These are phyloP conservation scores for human DNA, from an alignment of 2,113 vertebrate genomes.

Conservation along the genomic window GRCh38 chr9:133549501-133550000, in stretches of 20 bases:
- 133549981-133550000: not conserved
- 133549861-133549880: not conserved
- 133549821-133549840: not conserved
- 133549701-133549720: accelerated
- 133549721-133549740: accelerated
- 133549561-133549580: not conserved
- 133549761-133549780: not conserved
- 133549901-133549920: not conserved
- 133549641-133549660: not conserved
- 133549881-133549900: too few species aligned
- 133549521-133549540: not conserved
- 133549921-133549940: too few species aligned
- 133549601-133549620: not conserved
- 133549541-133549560: too few species aligned
- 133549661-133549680: too few species aligned
- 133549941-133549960: too few species aligned
- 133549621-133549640: not conserved
- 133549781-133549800: accelerated
- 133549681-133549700: too few species aligned
- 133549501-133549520: too few species aligned
- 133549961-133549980: accelerated
- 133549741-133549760: too few species aligned
- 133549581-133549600: not conserved
- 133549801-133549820: not conserved
- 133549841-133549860: not conserved